Base-by-base conservation (phyloP, 2,113 vertebrate species). In the Grammomys dolichurus region DNA sequence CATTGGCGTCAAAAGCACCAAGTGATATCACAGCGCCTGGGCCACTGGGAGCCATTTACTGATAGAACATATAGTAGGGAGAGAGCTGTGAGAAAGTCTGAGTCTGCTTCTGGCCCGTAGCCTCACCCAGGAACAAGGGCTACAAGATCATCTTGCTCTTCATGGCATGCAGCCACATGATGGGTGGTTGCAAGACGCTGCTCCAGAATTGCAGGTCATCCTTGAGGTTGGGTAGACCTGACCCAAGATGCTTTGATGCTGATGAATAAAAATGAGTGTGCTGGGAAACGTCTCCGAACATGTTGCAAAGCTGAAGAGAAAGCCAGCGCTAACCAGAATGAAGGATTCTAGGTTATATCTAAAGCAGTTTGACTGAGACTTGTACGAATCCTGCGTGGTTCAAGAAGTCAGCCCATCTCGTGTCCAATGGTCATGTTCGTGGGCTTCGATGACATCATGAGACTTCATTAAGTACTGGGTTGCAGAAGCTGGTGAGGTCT, bases 11-110 rank as follows among this genome's bases (percentile, higher is more conserved):
- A 97, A 97, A 97, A 94, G 78, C 94, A 97, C 95, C 96, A 58
- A 46, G 84, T 89, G 90, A 93, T 76, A 86, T 87, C 75, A 78
- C 14, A 96, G 94, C 70, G 97, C 70, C 73, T 91, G 2, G 51
- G 70, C 82, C 82, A 92, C 97, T 96, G 70, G 87, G 72, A 56
- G 75, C 87, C 97, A 94, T 98, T 98, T 97, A 95, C 54, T 97
- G 97, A 98, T 87, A 98, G 96, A 85, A 73, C 85, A 97, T 90
- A 46, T 70, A 87, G 87, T 87, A 94, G 96, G 82, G 40, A 97
- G 96, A 98, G 92, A 75, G 7, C 3, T 88, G 95, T 91, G 94
- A 93, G 96, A 96, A 97, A 98, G 58, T 31, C 80, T 36, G 78
- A 88, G 95, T 98, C 97, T 98, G 80, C n/a, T 36, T 12, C 76